Evolutionary conservation across 2,113 vertebrate species (phyloP).

Genomic region (Verasper variegatus): DNA sequence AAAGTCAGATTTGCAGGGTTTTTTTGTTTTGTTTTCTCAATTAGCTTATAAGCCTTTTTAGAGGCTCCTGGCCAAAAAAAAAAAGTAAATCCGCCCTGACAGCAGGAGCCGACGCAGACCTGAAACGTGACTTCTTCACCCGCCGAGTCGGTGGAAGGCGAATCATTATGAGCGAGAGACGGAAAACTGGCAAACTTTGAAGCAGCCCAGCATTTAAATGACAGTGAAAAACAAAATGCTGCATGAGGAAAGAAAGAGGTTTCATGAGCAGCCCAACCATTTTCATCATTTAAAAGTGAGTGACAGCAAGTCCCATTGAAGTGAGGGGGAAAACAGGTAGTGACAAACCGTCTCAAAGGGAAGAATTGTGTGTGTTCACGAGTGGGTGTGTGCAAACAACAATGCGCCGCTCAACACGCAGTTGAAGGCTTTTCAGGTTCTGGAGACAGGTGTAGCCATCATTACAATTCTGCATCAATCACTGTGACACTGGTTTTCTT

Average conservation of each 20-base stretch:
- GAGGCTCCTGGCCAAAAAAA: conserved; percentile 57
- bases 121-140: conserved; percentile 61
- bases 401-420: conserved; percentile 32
- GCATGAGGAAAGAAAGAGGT: conserved; percentile 23
- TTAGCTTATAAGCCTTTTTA: conserved; percentile 65
- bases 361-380: conserved; percentile 26
- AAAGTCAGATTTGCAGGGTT: conserved; percentile 70
- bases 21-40: conserved; percentile 17
- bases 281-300: not conserved
- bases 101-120: conserved; percentile 21
- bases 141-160: conserved; percentile 27
- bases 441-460: conserved; percentile 46
- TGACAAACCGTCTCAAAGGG: conserved; percentile 32
- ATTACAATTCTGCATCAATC: conserved; percentile 35
- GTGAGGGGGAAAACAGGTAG: conserved; percentile 46
- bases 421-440: conserved; percentile 58
- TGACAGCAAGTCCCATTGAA: conserved; percentile 5
- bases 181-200: conserved; percentile 33
- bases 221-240: not conserved
- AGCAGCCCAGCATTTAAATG: conserved; percentile 51
- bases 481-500: not conserved
- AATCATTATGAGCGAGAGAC: conserved; percentile 49
- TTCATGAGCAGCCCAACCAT: conserved; percentile 5
- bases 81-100: conserved; percentile 16
- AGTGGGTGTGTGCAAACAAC: conserved; percentile 48